phyloP scores from a whole-genome alignment of 2,888 invertebrate genomes.

The Parelbella ahira region DNA sequence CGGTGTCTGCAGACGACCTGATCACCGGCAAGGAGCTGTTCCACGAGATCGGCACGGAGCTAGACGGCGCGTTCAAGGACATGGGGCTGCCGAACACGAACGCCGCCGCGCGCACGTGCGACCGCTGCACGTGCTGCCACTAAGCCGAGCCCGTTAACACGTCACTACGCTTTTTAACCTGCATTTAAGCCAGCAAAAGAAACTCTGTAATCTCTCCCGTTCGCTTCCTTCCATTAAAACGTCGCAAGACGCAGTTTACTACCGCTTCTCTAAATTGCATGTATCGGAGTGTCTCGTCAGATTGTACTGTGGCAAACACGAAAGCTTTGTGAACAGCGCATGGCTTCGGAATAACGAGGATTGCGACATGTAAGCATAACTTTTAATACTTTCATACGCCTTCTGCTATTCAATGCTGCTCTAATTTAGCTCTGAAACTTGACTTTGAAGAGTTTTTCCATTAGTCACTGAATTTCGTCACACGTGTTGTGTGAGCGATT shows the following conservation, averaged over 20 bases:
- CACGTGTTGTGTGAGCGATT: no score
- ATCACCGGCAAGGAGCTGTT: slow-evolving; percentile 94
- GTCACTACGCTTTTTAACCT: slow-evolving; percentile 39
- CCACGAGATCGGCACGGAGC: slow-evolving; percentile 94
- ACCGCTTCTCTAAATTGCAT: slow-evolving; percentile 38
- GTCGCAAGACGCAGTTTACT: slow-evolving; percentile 20
- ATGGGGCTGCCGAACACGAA: slow-evolving; percentile 53
- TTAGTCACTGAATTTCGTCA: no score
- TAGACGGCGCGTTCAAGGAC: slow-evolving; percentile 94
- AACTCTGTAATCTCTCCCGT: slow-evolving; percentile 22
- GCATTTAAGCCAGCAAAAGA: slow-evolving; percentile 59
- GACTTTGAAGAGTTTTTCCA: slow-evolving; percentile 48
- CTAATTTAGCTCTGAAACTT: slow-evolving; percentile 53
- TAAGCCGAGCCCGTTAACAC: slow-evolving; percentile 31
- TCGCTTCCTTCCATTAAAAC: slow-evolving; percentile 29
- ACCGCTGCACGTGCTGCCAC: slow-evolving; percentile 72
- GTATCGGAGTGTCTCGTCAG: slow-evolving; percentile 32
- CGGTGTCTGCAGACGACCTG: slow-evolving; percentile 86
- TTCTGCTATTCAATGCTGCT: slow-evolving; percentile 40
- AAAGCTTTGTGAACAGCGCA: slow-evolving; percentile 51
- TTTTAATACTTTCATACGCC: slow-evolving; percentile 33
- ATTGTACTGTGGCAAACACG: no score
- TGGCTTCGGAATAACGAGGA: slow-evolving; percentile 76
- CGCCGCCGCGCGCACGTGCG: slow-evolving; percentile 44
- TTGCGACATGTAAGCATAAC: slow-evolving; percentile 42